A percentile compares a stretch with the other conserved stretches of the same genome.
phyloP scores from a whole-genome alignment of 1,140 invertebrate species.

The Brachionus angularis region DNA sequence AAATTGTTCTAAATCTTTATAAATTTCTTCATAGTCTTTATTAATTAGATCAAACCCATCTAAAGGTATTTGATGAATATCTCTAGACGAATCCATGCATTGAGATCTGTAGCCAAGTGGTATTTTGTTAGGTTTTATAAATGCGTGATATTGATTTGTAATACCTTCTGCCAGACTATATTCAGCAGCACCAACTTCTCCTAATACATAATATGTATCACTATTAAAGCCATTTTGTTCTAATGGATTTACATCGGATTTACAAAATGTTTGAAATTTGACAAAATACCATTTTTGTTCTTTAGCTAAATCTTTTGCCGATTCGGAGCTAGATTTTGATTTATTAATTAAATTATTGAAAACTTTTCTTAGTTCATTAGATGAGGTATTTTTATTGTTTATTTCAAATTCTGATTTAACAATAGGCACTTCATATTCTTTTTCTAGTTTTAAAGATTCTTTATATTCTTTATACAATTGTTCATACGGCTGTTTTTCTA shows the following conservation, averaged over 20 bases:
- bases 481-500: conserved; percentile 23
- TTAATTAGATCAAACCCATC: background rate
- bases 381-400: background rate
- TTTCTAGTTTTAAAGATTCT: background rate
- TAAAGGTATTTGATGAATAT: conserved; percentile 12
- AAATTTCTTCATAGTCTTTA: background rate
- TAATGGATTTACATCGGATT: conserved; percentile 31
- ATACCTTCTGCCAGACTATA: conserved; percentile 29
- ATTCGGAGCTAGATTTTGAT: background rate
- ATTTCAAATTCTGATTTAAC: conserved; percentile 14
- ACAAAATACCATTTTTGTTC: conserved; percentile 39
- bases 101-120: conserved; percentile 16
- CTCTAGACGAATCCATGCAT: conserved; percentile 20
- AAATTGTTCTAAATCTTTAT: conserved; percentile 10
- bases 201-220: conserved; percentile 7
- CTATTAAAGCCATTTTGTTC: background rate
- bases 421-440: background rate
- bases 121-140: conserved; percentile 33
- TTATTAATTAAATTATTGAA: background rate
- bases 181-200: conserved; percentile 24
- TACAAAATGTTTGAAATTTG: conserved; percentile 40
- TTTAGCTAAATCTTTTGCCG: conserved; percentile 10
- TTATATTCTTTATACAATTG: conserved; percentile 17
- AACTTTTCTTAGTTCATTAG: background rate
- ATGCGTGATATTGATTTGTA: conserved; percentile 17